phyloP scores from a whole-genome alignment of 2,113 vertebrate genomes.

The Pipra filicauda region DNA sequence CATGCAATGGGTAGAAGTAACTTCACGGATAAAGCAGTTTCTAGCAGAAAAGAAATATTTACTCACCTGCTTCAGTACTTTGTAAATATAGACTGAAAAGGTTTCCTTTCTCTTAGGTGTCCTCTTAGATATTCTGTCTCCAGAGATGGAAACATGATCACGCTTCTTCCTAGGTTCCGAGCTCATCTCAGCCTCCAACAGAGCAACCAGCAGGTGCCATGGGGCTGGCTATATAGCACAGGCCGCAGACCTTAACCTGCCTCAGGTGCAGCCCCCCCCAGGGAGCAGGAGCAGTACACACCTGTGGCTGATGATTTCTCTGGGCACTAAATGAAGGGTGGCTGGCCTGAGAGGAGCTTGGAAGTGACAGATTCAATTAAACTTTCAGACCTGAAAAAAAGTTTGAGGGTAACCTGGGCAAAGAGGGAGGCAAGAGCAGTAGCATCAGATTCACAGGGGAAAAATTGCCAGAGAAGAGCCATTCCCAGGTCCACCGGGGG shows the following conservation, averaged over 20 bases:
- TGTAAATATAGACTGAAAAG: constrained; percentile 48
- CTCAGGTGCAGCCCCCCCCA: neutral
- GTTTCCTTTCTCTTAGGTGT: neutral
- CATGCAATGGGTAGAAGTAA: rapidly evolving
- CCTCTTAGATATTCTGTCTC: neutral
- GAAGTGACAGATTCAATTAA: neutral
- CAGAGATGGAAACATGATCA: neutral
- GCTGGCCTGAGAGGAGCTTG: neutral
- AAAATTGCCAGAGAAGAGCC: neutral
- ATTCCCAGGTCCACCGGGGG: neutral
- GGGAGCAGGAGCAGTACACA: neutral
- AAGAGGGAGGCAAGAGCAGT: neutral
- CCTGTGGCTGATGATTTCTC: neutral
- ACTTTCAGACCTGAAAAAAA: neutral
- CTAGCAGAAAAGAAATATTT: neutral
- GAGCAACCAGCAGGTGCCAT: rapidly evolving
- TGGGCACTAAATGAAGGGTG: neutral
- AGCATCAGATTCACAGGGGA: neutral
- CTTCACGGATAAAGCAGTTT: rapidly evolving
- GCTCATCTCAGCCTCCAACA: neutral
- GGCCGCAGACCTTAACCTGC: neutral
- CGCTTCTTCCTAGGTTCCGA: neutral
- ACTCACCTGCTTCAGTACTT: constrained; percentile 63
- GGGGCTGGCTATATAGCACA: neutral
- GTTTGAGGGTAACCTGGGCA: neutral